These are phyloP conservation scores for Calliopsis andreniformis DNA, from an alignment of 1,140 invertebrate genomes.

Conservation along the genomic window DNA sequence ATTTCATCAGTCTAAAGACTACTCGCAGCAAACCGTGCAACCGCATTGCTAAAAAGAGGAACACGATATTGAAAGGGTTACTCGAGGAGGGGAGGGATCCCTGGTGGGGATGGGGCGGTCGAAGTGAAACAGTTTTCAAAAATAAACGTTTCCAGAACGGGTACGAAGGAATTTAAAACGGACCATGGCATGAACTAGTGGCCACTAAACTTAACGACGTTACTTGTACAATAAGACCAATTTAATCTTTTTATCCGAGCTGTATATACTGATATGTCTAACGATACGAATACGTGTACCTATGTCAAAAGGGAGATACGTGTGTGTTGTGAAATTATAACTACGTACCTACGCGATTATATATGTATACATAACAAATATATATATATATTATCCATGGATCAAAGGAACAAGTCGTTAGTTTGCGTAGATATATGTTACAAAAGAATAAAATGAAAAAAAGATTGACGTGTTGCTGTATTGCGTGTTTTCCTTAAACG, in stretches of 20 bases:
- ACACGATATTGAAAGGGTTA: not conserved
- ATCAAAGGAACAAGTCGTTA: conserved; percentile 30
- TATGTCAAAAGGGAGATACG: conserved; percentile 30
- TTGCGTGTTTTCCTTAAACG: conserved; percentile 43
- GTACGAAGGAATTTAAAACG: conserved; percentile 41
- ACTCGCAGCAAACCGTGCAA: not conserved
- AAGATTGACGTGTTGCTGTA: conserved; percentile 41
- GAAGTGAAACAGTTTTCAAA: conserved; percentile 34
- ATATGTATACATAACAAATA: not conserved
- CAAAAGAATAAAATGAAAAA: too few relatives aligned
- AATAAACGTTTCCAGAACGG: conserved; percentile 18
- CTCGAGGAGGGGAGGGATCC: too few relatives aligned
- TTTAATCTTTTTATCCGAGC: conserved; percentile 56
- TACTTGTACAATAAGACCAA: conserved; percentile 57
- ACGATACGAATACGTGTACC: conserved; percentile 26
- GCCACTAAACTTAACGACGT: conserved; percentile 37
- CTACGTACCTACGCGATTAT: conserved; percentile 13
- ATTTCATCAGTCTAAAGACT: not conserved
- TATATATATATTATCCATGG: conserved; percentile 10
- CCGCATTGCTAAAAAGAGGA: not conserved
- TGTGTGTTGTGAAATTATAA: conserved; percentile 23
- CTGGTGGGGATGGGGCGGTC: not conserved
- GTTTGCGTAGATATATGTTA: conserved; percentile 34
- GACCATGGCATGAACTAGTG: conserved; percentile 52
- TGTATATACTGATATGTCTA: conserved; percentile 46